phyloP scores from a whole-genome alignment of 2,797 vertebrate genomes.

The Artibeus lituratus region DNA sequence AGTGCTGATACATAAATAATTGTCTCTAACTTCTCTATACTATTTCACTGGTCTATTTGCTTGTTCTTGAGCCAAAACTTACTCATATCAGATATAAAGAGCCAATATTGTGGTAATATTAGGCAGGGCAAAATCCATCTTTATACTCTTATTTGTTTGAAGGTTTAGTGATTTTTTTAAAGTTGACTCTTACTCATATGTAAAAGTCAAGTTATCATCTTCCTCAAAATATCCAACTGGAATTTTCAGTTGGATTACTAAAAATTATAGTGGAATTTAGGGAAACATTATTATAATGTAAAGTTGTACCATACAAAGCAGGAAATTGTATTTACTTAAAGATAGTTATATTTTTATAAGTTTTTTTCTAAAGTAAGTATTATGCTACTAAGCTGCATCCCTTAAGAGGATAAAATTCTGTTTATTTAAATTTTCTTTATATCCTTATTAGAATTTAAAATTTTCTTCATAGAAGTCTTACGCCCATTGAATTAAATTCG shows the following conservation, averaged over 20 bases:
- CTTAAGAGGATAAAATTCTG: not conserved
- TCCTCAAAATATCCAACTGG: not conserved
- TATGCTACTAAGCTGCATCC: not conserved
- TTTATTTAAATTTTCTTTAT: conserved; percentile 25
- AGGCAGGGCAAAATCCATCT: not conserved
- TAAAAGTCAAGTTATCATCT: not conserved
- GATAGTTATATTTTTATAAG: not conserved
- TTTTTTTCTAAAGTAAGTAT: not conserved
- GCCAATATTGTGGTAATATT: not conserved
- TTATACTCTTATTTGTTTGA: not conserved
- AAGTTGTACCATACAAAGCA: not conserved
- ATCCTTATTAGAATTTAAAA: not conserved
- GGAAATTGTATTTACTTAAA: not conserved
- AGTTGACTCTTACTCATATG: conserved; percentile 10
- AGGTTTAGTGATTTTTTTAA: not conserved
- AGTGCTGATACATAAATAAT: not conserved
- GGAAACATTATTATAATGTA: not conserved
- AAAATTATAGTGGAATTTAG: conserved; percentile 15
- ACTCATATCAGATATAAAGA: not conserved
- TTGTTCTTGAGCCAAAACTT: not conserved
- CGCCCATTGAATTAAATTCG: not conserved
- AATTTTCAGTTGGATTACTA: not conserved
- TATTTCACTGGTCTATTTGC: not conserved
- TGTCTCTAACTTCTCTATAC: not conserved
- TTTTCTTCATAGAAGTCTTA: not conserved